A percentile compares a stretch with the other conserved stretches of the same genome.
These are phyloP conservation scores for Yponomeuta evonymella DNA, from an alignment of 2,888 invertebrate species.

Conservation along the genomic window DNA sequence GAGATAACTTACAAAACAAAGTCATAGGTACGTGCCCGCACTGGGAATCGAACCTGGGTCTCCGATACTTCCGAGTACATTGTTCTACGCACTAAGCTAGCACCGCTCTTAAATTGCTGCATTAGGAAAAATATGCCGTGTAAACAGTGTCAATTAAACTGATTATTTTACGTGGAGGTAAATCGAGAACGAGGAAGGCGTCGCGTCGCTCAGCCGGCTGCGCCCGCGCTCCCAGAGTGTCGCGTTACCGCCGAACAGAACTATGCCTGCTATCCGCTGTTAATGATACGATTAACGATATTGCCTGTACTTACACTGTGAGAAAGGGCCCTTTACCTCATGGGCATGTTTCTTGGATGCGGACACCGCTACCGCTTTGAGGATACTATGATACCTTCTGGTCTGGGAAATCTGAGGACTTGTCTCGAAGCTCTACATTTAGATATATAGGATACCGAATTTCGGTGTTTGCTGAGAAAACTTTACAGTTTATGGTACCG, in stretches of 20 bases:
- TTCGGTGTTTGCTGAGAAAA: too few species aligned
- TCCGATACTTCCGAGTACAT: too few species aligned
- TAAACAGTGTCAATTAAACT: neutral
- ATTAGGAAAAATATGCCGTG: too few species aligned
- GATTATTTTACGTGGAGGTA: slow-evolving; percentile 31
- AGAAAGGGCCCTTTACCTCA: slow-evolving; percentile 27
- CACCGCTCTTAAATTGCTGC: too few species aligned
- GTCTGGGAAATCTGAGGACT: neutral
- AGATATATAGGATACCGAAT: too few species aligned
- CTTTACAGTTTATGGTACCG: too few species aligned
- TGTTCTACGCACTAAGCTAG: too few species aligned
- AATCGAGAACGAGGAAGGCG: slow-evolving; percentile 68
- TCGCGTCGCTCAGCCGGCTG: slow-evolving; percentile 53
- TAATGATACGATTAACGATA: slow-evolving; percentile 21
- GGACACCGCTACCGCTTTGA: neutral
- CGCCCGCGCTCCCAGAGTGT: slow-evolving; percentile 65
- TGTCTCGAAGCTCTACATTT: neutral
- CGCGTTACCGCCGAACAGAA: slow-evolving; percentile 42
- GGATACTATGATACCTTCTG: neutral
- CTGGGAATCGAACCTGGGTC: too few species aligned
- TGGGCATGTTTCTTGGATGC: slow-evolving; percentile 1
- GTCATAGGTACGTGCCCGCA: too few species aligned
- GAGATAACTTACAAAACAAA: too few species aligned
- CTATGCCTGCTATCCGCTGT: slow-evolving; percentile 32
- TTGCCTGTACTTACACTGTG: slow-evolving; percentile 26